These are phyloP conservation scores for Kuschelorhynchus macadamiae DNA, from an alignment of 2,888 invertebrate genomes.

Conservation along the genomic window DNA sequence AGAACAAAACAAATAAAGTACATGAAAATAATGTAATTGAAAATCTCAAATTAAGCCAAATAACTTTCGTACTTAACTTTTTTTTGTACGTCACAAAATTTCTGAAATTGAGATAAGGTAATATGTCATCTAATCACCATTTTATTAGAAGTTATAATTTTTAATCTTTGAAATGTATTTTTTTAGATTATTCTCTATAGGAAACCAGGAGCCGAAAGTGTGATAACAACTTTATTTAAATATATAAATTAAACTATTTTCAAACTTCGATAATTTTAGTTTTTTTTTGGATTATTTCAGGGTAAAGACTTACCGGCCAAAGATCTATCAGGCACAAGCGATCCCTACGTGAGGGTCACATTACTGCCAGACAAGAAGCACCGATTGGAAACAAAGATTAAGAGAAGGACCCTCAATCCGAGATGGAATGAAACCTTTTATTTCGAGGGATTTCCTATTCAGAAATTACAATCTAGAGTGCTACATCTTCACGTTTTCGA, in stretches of 20 bases:
- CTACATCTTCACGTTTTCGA: constrained; percentile 94
- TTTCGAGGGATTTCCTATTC: constrained; percentile 94
- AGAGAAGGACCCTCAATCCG: constrained; percentile 90
- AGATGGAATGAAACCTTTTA: constrained; percentile 96
- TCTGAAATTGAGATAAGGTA: too few relatives aligned
- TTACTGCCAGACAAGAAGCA: constrained; percentile 93
- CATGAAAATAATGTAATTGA: too few relatives aligned
- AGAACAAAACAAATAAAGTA: too few relatives aligned
- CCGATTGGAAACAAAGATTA: constrained; percentile 92
- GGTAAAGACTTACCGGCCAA: constrained; percentile 95
- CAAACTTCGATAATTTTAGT: neutral
- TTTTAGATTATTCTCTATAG: too few relatives aligned
- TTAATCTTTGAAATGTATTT: too few relatives aligned
- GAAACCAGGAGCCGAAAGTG: too few relatives aligned
- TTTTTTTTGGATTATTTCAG: constrained; percentile 68
- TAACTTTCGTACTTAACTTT: too few relatives aligned
- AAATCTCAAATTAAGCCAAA: too few relatives aligned
- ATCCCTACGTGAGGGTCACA: constrained; percentile 92
- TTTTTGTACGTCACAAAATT: too few relatives aligned
- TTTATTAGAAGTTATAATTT: too few relatives aligned
- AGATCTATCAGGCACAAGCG: constrained; percentile 92
- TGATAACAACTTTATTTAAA: neutral
- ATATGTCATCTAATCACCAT: too few relatives aligned
- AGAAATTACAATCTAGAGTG: constrained; percentile 92
- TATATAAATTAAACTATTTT: neutral